Conservation (phyloP, 2,888 invertebrate species). For the Leptothorax acervorum region DNA sequence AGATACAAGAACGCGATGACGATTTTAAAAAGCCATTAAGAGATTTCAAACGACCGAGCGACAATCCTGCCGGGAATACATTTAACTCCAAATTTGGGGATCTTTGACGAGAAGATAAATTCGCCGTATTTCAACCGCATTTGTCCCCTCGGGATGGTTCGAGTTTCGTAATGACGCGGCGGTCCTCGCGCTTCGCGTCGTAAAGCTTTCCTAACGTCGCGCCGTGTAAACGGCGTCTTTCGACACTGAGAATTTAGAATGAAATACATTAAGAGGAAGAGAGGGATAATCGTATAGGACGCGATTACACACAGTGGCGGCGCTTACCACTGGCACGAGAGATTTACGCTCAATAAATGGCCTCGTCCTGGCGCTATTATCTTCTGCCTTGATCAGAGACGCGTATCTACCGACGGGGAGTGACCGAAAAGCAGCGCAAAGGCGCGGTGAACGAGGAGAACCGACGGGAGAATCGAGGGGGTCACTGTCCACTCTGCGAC, state of each 20-base stretch:
- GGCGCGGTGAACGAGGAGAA: not conserved
- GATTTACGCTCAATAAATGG: constrained; percentile 81
- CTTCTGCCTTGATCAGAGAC: constrained; percentile 75
- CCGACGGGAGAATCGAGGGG: constrained; percentile 55
- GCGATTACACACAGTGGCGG: constrained; percentile 67
- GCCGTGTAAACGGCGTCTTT: constrained; percentile 69
- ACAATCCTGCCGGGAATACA: not conserved
- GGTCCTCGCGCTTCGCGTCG: constrained; percentile 56
- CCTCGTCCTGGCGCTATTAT: constrained; percentile 75
- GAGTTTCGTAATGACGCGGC: constrained; percentile 69
- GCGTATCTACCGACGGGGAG: constrained; percentile 59
- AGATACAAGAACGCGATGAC: not conserved
- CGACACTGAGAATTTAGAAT: constrained; percentile 70
- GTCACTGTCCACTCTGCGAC: constrained; percentile 76
- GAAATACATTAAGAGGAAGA: constrained; percentile 67
- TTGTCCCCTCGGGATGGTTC: constrained; percentile 40
- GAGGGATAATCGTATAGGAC: constrained; percentile 57
- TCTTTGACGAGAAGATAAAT: constrained; percentile 54
- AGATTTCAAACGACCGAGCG: not conserved
- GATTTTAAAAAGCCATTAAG: not conserved
- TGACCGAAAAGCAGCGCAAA: not conserved
- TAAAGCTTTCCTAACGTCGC: constrained; percentile 68
- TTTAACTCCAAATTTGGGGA: constrained; percentile 5
- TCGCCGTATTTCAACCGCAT: constrained; percentile 22
- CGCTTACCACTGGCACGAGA: constrained; percentile 61